These are phyloP conservation scores for Danionella cerebrum DNA, from an alignment of 2,113 vertebrate species.

Conservation along the genomic window DNA sequence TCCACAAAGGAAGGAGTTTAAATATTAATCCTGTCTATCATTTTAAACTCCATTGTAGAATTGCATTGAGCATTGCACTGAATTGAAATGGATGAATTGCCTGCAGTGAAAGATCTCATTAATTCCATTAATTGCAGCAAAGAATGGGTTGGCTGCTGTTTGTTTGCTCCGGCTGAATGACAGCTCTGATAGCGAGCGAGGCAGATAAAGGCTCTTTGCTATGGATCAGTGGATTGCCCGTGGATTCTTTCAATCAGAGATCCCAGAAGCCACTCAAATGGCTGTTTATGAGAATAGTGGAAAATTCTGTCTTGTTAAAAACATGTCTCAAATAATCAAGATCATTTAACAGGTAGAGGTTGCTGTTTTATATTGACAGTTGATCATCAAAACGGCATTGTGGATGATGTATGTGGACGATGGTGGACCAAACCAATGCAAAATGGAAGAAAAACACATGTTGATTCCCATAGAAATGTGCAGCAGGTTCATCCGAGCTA, in stretches of 20 bases:
- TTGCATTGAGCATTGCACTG: constrained; percentile 19
- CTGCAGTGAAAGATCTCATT: constrained; percentile 38
- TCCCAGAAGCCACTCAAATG: neutral
- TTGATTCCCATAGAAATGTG: no score
- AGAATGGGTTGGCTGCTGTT: constrained; percentile 25
- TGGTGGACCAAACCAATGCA: no score
- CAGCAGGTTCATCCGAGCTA: no score
- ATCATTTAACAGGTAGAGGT: neutral
- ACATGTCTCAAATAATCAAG: neutral
- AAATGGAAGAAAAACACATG: no score
- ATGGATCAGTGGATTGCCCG: constrained; percentile 25
- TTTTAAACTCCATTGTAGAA: constrained; percentile 38
- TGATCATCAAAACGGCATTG: neutral
- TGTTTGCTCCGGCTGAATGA: constrained; percentile 27
- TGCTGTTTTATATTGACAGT: neutral
- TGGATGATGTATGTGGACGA: no score
- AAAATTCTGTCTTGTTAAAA: neutral
- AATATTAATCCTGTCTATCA: constrained; percentile 45
- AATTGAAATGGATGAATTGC: constrained; percentile 30
- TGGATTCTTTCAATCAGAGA: constrained; percentile 11
- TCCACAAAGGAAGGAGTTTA: constrained; percentile 34
- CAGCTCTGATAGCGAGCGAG: constrained; percentile 27
- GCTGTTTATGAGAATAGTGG: neutral
- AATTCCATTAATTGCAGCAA: constrained; percentile 36
- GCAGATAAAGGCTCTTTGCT: constrained; percentile 28